Base-by-base conservation (phyloP, 2,797 vertebrate species). In the Uromys caudimaculatus region DNA sequence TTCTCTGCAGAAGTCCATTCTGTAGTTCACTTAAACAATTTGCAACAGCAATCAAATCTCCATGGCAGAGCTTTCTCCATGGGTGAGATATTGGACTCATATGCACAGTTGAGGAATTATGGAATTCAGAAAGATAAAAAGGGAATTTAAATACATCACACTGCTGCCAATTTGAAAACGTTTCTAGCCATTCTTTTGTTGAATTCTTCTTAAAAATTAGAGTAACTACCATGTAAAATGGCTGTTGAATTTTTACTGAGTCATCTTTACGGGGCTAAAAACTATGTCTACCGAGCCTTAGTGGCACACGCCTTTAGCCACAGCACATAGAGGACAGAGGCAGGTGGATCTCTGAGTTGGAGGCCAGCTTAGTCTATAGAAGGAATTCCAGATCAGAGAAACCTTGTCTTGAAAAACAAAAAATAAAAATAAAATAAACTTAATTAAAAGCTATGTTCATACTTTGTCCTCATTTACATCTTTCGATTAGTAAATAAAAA, bases 1-100 rank as follows among this genome's bases (percentile, higher is more conserved):
- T 94, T 90, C 50, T 87, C 90, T 94, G 83, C 76, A 41, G 73
- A 95, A 96, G 95, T 93, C 89, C 91, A 95, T 92, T 94, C 73
- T 35, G 50, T 69, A 58, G 77, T 95, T 93, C 94, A 95, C 41
- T 96, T 92, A 95, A 97, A 93, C 93, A 94, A 56, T 91, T 95
- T 94, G 83, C 89, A 87, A 2, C 14, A 91, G 79, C 54, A 81
- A 92, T 97, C 90, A 92, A 82, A 73, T 96, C 56, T 73, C 54
- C 60, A 35, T 44, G 50, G 62, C 14, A 50, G 87, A 50, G 16
- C 50, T 92, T 86, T 84, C 77, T 81, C 54, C 44, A 47, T 87
- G 67, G 77, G 27, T 88, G 76, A 44, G 3, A 82, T 91, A 77
- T 67, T 81, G 76, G n/a, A 7, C 76, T 89, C 90, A 84, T 86